These are phyloP conservation scores for Cydia strobilella DNA, from an alignment of 1,140 invertebrate genomes.

Conservation along the genomic window DNA sequence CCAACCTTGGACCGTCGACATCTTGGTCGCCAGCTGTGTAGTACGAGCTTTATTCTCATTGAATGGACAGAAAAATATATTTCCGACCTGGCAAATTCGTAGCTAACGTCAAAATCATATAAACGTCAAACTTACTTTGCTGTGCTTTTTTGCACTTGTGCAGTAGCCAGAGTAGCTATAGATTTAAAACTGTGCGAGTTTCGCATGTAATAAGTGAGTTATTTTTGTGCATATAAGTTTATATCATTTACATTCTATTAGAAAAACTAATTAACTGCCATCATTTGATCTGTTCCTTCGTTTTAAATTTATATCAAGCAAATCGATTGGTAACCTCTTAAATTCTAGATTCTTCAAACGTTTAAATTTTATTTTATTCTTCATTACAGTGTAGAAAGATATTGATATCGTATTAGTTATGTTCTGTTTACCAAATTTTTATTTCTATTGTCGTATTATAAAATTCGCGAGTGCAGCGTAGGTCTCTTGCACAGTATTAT, in stretches of 20 bases:
- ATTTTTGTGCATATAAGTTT: not conserved
- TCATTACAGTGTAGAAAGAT: not conserved
- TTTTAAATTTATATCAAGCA: not conserved
- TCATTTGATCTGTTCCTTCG: not conserved
- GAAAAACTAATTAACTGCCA: not conserved
- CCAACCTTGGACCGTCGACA: too few relatives aligned
- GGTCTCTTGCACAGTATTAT: not conserved
- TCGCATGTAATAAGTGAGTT: slow-evolving; percentile 26
- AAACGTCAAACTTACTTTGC: not conserved
- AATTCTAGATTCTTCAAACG: not conserved
- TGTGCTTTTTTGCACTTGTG: not conserved
- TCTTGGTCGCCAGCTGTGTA: not conserved
- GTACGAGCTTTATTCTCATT: not conserved
- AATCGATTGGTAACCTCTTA: not conserved
- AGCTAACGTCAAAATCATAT: not conserved
- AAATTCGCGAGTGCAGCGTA: not conserved
- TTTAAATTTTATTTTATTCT: not conserved
- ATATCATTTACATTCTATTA: not conserved
- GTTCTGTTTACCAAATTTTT: not conserved
- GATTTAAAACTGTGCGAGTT: not conserved
- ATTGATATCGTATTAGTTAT: not conserved
- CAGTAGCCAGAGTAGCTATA: not conserved
- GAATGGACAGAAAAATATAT: not conserved
- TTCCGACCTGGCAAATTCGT: not conserved
- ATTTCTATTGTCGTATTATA: not conserved